Evolutionary conservation across 53 echinoderm and acorn worm species (phyloP).

Genomic region (Echinarachnius parma): DNA sequence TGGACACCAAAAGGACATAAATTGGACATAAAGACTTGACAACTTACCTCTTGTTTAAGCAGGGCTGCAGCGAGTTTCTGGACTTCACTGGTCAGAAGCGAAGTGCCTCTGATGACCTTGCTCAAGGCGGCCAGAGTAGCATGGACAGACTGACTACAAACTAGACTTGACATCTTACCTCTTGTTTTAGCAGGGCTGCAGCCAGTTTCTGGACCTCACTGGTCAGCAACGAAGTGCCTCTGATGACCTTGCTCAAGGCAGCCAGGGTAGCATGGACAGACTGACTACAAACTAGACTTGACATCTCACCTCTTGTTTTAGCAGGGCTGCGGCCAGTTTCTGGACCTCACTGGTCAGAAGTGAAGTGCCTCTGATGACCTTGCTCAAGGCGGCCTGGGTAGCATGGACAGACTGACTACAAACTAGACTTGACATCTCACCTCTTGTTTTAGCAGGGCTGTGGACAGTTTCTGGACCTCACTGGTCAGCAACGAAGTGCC

Average conservation of each 20-base stretch:
- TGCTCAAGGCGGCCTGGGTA: constrained; percentile 91
- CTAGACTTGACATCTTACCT: too few species aligned
- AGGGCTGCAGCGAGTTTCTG: constrained; percentile 68
- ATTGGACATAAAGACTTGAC: too few species aligned
- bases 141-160: constrained; percentile 97
- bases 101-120: constrained; percentile 90
- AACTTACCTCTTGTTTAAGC: constrained; percentile 93
- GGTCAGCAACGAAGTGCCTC: constrained; percentile 84
- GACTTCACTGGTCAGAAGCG: constrained; percentile 91
- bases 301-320: constrained; percentile 98
- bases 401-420: constrained; percentile 97
- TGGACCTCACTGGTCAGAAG: constrained; percentile 95
- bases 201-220: constrained; percentile 91
- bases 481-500: constrained; percentile 87
- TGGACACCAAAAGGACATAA: too few species aligned
- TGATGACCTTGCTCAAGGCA: constrained; percentile 89
- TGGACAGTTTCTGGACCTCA: constrained; percentile 83
- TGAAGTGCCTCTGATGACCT: constrained; percentile 87
- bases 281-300: too few species aligned
- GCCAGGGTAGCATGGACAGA: constrained; percentile 95
- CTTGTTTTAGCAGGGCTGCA: constrained; percentile 74
- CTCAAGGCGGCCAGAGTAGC: constrained; percentile 92
- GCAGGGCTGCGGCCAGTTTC: constrained; percentile 62
- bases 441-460: constrained; percentile 83
- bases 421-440: constrained; percentile 37